Evolutionary conservation across 2,797 vertebrate genomes (phyloP).

Genomic region (Calcarius lapponicus): DNA sequence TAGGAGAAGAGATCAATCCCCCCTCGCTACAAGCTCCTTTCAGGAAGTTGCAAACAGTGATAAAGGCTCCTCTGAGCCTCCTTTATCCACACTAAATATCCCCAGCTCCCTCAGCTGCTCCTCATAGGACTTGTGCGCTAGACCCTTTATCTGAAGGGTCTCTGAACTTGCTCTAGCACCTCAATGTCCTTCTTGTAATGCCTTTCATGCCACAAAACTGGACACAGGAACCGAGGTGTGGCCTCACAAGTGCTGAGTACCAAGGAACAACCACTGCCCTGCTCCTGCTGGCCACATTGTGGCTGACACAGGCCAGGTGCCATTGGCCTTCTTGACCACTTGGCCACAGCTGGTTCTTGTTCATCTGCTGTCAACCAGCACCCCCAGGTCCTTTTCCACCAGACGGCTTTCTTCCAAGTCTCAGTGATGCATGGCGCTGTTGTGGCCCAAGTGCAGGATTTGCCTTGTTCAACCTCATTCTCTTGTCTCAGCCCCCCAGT

Average conservation of each 20-base stretch:
- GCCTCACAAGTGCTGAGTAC: background rate
- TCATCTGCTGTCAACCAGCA: background rate
- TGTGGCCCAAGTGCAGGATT: background rate
- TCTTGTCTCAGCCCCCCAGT: background rate
- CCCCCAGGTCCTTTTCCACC: background rate
- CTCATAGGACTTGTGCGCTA: background rate
- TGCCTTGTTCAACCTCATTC: background rate
- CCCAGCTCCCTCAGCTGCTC: background rate
- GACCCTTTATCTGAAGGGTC: background rate
- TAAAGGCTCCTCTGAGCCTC: background rate
- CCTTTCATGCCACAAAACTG: background rate
- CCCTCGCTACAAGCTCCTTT: rapidly evolving
- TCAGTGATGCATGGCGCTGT: background rate
- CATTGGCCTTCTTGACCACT: background rate
- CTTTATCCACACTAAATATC: background rate
- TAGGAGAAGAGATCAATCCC: background rate
- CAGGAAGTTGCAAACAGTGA: background rate
- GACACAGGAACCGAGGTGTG: background rate
- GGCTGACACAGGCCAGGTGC: background rate
- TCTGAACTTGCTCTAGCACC: background rate
- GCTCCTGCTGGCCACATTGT: background rate
- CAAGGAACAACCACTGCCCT: too few relatives aligned
- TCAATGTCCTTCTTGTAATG: background rate
- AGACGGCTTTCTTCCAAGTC: background rate
- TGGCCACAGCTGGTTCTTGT: background rate